Evolutionary conservation across 2,113 vertebrate species (phyloP).

Genomic region (Alexandromys fortis): DNA sequence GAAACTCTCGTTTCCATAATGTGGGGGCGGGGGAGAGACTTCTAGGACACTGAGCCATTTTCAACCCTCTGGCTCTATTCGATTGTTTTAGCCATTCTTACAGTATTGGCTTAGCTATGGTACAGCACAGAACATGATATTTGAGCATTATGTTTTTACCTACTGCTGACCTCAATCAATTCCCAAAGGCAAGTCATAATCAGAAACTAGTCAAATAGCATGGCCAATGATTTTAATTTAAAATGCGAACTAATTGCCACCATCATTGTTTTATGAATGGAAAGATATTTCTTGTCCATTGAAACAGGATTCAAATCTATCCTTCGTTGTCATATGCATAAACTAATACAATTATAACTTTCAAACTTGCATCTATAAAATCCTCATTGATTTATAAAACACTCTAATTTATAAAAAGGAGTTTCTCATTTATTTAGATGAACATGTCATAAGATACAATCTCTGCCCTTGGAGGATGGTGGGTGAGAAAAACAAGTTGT

Average conservation of each 20-base stretch:
- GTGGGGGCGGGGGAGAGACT: not conserved
- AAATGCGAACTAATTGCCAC: constrained; percentile 37
- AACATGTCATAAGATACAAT: not conserved
- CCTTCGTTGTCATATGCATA: not conserved
- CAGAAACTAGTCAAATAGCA: constrained; percentile 10
- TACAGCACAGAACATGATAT: constrained; percentile 6
- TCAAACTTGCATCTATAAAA: not conserved
- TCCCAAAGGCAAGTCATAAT: not conserved
- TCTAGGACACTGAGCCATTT: not conserved
- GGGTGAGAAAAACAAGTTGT: not conserved
- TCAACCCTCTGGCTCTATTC: not conserved
- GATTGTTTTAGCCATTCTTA: constrained; percentile 25
- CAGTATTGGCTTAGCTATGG: constrained; percentile 5
- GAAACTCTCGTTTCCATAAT: not conserved
- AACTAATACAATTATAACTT: constrained; percentile 41
- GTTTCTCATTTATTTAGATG: constrained; percentile 55
- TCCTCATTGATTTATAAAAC: constrained; percentile 32
- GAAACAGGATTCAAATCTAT: constrained; percentile 46
- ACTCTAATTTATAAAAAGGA: constrained; percentile 7
- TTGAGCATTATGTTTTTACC: not conserved
- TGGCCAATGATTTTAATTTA: not conserved
- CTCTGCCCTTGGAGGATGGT: not conserved
- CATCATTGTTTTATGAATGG: not conserved
- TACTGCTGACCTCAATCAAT: not conserved
- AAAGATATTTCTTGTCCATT: not conserved